Percentiles rank a stretch among this genome's conserved stretches.
Conservation (phyloP, 2,113 vertebrate genomes). For the Dicentrarchus labrax region DNA sequence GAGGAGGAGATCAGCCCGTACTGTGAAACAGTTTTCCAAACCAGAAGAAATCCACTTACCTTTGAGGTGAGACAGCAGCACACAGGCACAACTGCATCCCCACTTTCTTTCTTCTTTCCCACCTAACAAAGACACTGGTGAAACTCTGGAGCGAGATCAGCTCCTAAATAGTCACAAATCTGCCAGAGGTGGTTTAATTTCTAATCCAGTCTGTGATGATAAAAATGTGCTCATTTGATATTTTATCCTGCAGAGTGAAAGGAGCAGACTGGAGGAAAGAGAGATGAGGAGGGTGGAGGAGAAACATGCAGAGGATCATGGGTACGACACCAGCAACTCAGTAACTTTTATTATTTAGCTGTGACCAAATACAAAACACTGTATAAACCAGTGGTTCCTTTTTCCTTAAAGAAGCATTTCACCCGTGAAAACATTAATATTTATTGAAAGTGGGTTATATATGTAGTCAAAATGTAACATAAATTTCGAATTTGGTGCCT, state of each 20-base stretch:
- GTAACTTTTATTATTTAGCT: no score
- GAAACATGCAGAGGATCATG: conserved; percentile 73
- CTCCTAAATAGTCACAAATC: neutral
- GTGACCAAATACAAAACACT: no score
- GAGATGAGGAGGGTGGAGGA: conserved; percentile 48
- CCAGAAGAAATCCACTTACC: conserved; percentile 44
- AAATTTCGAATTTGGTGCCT: no score
- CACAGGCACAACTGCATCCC: neutral
- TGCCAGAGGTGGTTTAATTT: neutral
- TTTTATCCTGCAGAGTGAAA: conserved; percentile 63
- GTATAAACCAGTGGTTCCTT: no score
- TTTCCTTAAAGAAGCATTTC: no score
- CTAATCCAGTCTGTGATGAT: neutral
- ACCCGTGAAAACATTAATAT: no score
- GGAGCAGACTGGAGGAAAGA: conserved; percentile 47
- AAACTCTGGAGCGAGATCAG: neutral
- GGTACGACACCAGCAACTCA: conserved; percentile 66
- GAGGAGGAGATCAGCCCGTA: conserved; percentile 87
- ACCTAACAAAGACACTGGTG: neutral
- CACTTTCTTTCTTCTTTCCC: neutral
- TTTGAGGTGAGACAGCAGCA: conserved; percentile 80
- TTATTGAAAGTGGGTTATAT: no score
- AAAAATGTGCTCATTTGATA: neutral
- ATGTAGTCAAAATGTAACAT: no score
- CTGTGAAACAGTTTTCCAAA: conserved; percentile 88